Base-by-base conservation (phyloP, 2,888 invertebrate species). In the Protonemura montana region DNA sequence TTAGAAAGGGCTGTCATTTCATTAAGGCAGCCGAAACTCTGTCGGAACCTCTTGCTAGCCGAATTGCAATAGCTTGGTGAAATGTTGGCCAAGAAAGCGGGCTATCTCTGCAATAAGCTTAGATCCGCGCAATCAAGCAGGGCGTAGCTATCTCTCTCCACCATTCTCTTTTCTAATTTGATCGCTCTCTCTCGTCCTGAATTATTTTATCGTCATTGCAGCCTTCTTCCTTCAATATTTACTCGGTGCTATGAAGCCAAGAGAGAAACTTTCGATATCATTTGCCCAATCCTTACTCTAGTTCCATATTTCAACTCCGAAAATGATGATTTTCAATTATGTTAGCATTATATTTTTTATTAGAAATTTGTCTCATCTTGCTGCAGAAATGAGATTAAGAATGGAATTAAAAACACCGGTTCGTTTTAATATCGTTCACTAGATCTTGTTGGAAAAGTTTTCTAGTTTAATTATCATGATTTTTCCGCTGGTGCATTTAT, bases 1-100 rank as follows among this genome's bases (percentile, higher is more conserved):
- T 86, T 86, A 86, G 86, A 86, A 84, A 59, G 59, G 84, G 83
- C 86, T 86, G 84, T 86, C 86, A 77, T 86, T 86, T 84, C 78
- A 86, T 86, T 86, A 86, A 16, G 84, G 82, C 59, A 59, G 59
- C 59, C 59, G 59, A 59, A 59, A 59, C 59, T 10, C 59, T 10
- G 16, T 59, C 30, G 3, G 30, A 28, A 13, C 85, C 16, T 59
- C 59, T 10, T 6, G 35, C 35, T 6, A 35, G 35, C 35, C 35
- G 35, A 35, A 35, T 35, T 59, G 59, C 59, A 59, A 59, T 59
- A 13, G 59, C 59, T 59, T 59, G 59, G 59, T 59, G 59, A 59
- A 59, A 59, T 59, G 59, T 59, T 13, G 59, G 59, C 59, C 59
- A 59, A 59, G 59, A 59, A 59, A 59, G 59, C 59, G 13, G 13